Evolutionary conservation across 1,140 invertebrate genomes (phyloP), one percentile per base, ranked within the genome.

Genomic region (Hermetia illucens): DNA sequence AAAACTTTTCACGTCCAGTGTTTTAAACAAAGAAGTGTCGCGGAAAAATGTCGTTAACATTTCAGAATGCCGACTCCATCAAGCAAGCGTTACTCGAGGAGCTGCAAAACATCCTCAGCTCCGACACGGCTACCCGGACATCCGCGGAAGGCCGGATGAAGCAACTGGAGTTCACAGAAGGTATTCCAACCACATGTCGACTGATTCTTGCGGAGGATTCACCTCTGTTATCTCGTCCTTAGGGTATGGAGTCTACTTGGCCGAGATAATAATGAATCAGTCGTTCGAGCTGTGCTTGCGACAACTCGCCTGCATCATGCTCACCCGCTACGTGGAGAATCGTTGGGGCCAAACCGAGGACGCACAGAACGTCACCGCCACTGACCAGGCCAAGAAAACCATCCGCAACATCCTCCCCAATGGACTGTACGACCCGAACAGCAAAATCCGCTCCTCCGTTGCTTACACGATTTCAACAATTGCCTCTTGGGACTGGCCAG

Each of bases 401-500:
- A 81, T 84, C 13, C 69, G 79, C 44, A 66, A 72, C 43, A 68
- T 83, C 41, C 53, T 82, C 20, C 78, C 78, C 0, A 55, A 74
- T 38, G 79, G 78, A 3, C 57, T 84, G 5, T 66, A 69, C 41
- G 79, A 83, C 53, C 66, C 74, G 2, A 75, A 79, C 33, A 82
- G 77, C 44, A 83, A 82, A 62, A 70, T 77, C 22, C 56, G 79
- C 17, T 70, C 71, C 18, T 75, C 77, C 21, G 73, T 83, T 10
- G 82, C 82, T 0, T 79, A 81, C 61, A 77, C 76, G 3, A 75
- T 85, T 37, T 79, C 80, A 3, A 72, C 74, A 4, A 82, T 86
- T 43, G 82, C 81, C 1, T 70, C 75, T 43, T 81, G 76, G 65
- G 82, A 86, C 59, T 85, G 82, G 77, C 82, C 82, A 0, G 77